Evolutionary conservation across 2,797 vertebrate species (phyloP).

Genomic region (Falco biarmicus): DNA sequence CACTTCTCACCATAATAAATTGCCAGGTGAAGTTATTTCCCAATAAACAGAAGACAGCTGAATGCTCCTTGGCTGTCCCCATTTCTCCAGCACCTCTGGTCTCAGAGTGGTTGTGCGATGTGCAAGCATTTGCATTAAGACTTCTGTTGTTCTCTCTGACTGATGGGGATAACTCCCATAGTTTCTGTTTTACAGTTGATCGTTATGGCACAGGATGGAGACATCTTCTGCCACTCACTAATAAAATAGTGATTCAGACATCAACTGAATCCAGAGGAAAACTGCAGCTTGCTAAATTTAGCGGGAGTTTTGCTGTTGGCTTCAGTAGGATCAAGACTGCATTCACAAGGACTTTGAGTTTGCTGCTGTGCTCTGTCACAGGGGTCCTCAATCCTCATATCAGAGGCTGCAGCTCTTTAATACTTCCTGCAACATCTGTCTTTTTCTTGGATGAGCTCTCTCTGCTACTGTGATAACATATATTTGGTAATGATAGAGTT

Average conservation of each 20-base stretch:
- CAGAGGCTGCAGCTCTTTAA: background rate
- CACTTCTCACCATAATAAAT: background rate
- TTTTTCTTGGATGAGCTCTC: background rate
- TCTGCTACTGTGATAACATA: background rate
- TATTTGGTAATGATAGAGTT: background rate
- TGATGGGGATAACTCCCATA: background rate
- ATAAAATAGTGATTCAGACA: background rate
- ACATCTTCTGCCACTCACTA: background rate
- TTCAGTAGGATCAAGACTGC: background rate
- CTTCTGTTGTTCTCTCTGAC: background rate
- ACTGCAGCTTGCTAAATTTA: background rate
- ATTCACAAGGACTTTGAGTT: accelerated
- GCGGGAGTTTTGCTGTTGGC: background rate
- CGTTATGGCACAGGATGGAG: background rate
- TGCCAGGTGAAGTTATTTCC: background rate
- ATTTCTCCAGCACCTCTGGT: background rate
- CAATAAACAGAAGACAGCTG: background rate
- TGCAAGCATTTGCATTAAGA: accelerated
- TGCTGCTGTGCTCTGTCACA: background rate
- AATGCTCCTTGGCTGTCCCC: background rate
- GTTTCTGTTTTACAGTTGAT: background rate
- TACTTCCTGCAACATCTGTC: background rate
- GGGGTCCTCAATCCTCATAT: background rate
- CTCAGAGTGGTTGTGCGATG: background rate
- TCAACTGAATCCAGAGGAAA: background rate